phyloP scores from a whole-genome alignment of 2,797 vertebrate species.

The Mareca penelope region DNA sequence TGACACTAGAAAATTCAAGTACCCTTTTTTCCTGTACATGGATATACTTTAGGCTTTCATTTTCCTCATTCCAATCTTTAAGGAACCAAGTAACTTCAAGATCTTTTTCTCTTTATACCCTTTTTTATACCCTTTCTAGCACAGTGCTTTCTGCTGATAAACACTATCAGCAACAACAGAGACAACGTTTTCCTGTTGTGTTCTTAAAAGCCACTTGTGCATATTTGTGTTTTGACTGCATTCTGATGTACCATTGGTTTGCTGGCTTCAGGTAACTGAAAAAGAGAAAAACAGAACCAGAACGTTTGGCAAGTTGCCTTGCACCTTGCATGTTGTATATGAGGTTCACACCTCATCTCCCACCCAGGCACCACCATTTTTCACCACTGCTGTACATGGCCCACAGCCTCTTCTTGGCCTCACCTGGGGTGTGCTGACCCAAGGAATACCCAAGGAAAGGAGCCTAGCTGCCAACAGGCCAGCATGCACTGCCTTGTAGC shows the following conservation, averaged over 20 bases:
- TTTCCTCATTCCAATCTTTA: not conserved
- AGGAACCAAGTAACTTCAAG: not conserved
- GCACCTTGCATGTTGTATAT: rapidly evolving
- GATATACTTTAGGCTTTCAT: not conserved
- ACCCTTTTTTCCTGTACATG: not conserved
- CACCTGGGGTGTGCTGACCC: not conserved
- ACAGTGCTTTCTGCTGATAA: not conserved
- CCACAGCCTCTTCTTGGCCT: rapidly evolving
- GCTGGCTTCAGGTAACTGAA: not conserved
- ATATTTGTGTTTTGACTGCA: not conserved
- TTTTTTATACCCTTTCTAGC: not conserved
- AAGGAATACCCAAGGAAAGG: not conserved
- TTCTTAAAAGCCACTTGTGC: not conserved
- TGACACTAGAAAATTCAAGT: not conserved
- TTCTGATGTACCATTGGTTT: not conserved
- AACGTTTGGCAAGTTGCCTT: not conserved
- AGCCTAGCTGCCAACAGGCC: not conserved
- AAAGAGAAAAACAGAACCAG: not conserved
- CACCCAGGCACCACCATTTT: not conserved
- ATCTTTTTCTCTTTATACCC: not conserved
- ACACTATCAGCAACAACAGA: not conserved
- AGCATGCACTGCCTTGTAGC: rapidly evolving
- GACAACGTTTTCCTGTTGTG: not conserved
- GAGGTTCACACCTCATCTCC: not conserved
- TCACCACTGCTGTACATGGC: rapidly evolving